Evolutionary conservation across 2,888 invertebrate species (phyloP), one percentile per base, ranked within the genome.

Genomic region (Eurytoma californica): DNA sequence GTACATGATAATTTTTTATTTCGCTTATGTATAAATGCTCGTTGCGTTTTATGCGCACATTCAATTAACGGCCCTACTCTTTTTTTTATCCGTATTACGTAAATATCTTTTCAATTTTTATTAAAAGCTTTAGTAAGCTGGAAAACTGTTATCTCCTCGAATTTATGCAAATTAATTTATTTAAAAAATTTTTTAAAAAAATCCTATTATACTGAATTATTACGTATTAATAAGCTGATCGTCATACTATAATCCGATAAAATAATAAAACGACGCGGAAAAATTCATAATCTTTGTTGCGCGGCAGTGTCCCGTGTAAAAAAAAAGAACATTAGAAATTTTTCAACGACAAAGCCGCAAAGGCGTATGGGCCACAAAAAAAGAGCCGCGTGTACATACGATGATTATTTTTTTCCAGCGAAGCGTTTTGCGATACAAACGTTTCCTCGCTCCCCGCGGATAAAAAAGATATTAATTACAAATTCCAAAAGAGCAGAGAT

Each of bases 391-490:
- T 55, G 28, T 5, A 13, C 24, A 39, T 39, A 7, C 49, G 18
- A 28, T 63, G 77, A 49, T 57, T 70, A 57, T 80, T 80, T 74
- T 67, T 77, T 72, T 65, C 53, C 58, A 39, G 39, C 80, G 20
- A 61, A 51, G 55, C 76, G 57, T 75, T 78, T 81, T 69, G n/a
- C 49, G 51, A 55, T 68, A 79, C 75, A 77, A 81, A 65, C 79
- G 78, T 63, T 82, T 80, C 58, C 28, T 14, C 47, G 0, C 51
- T 24, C 13, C 47, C 63, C 24, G 5, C 51, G 53, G 77, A 61
- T 67, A 82, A 80, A 80, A 84, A 86, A 85, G 86, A 85, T 86
- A 87, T 88, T 89, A 88, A 88, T 88, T 86, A 86, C 84, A 83
- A 88, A 88, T 88, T 86, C 87, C 86, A 49, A 84, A 83, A 83